Evolutionary conservation across 2,888 invertebrate genomes (phyloP).

Genomic region (Campoletis raptor): DNA sequence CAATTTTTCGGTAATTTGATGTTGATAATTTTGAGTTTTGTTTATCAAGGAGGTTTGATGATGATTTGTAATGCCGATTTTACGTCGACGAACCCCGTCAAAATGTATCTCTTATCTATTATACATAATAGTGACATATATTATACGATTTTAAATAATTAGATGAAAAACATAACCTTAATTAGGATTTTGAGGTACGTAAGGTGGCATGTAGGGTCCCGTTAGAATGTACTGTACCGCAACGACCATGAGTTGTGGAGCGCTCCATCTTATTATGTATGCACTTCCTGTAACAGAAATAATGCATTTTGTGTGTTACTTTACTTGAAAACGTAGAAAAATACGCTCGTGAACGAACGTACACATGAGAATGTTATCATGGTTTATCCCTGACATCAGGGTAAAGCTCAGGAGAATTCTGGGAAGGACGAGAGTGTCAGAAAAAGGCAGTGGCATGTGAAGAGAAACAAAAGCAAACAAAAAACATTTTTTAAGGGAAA

Average conservation of each 20-base stretch:
- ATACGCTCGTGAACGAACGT: background rate
- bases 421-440: constrained; percentile 5
- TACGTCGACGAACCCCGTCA: constrained; percentile 46
- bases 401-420: constrained; percentile 22
- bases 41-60: background rate
- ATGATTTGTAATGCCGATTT: constrained; percentile 18
- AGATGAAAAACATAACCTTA: constrained; percentile 66
- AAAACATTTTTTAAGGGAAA: background rate
- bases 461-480: background rate
- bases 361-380: background rate
- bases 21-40: background rate
- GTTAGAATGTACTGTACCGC: constrained; percentile 83
- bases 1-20: constrained; percentile 24
- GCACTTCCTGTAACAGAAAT: constrained; percentile 82
- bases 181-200: constrained; percentile 81
- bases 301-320: constrained; percentile 78
- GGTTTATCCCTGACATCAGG: constrained; percentile 29
- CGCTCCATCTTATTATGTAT: constrained; percentile 83
- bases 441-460: background rate
- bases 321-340: constrained; percentile 9
- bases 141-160: constrained; percentile 7
- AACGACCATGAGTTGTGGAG: constrained; percentile 83
- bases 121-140: constrained; percentile 14
- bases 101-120: constrained; percentile 31
- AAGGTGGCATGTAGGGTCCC: constrained; percentile 84